Conservation (phyloP, 2,113 vertebrate genomes). For the Holacanthus passer region DNA sequence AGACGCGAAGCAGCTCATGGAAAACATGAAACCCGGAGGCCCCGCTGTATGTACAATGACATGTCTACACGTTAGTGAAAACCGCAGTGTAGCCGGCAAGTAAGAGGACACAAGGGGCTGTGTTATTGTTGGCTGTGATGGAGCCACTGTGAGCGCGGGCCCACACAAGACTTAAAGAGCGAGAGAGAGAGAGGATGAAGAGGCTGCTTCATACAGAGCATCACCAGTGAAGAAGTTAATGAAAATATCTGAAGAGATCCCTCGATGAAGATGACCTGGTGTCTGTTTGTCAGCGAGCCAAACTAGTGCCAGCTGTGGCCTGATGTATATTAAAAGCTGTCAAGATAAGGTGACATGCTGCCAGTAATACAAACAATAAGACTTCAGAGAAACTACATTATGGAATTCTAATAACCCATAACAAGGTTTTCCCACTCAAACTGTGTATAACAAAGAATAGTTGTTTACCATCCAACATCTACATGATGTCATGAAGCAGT, state of each 20-base stretch:
- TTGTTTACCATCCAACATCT: slow-evolving; percentile 59
- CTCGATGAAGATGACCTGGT: neutral
- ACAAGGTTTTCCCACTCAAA: slow-evolving; percentile 33
- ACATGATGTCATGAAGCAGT: slow-evolving; percentile 61
- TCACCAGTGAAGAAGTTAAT: neutral
- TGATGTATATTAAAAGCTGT: slow-evolving; percentile 34
- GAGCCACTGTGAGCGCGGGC: slow-evolving; percentile 25
- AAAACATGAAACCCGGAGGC: slow-evolving; percentile 66
- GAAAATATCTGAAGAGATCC: neutral
- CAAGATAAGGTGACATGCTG: neutral
- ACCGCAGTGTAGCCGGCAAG: slow-evolving; percentile 51
- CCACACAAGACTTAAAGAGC: slow-evolving; percentile 42
- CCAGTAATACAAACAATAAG: slow-evolving; percentile 22
- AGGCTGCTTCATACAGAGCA: slow-evolving; percentile 1
- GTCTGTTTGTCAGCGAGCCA: neutral
- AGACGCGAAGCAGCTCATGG: slow-evolving; percentile 50
- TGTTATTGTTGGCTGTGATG: slow-evolving; percentile 64
- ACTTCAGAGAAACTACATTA: slow-evolving; percentile 7
- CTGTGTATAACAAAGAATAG: slow-evolving; percentile 49
- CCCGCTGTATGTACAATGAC: slow-evolving; percentile 36
- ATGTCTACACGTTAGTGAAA: slow-evolving; percentile 45
- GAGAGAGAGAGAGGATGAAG: slow-evolving; percentile 16
- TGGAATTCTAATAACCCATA: slow-evolving; percentile 33
- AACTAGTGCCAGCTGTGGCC: neutral
- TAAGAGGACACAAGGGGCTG: slow-evolving; percentile 37